phyloP scores from a whole-genome alignment of 2,797 vertebrate species.

The Sebastiscus tertius region DNA sequence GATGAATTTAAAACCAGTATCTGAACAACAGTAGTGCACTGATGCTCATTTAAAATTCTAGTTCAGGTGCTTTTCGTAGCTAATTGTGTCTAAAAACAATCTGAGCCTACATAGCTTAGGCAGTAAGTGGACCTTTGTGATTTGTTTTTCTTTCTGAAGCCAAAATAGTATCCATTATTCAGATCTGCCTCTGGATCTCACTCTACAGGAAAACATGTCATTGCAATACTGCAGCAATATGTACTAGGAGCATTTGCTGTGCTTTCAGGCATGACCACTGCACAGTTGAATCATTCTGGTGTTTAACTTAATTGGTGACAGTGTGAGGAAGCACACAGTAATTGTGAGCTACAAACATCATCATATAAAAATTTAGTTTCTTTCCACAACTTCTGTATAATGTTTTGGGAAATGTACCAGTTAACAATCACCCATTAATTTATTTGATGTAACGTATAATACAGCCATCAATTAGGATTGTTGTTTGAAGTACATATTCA shows the following conservation, averaged over 20 bases:
- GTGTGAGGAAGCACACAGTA: neutral
- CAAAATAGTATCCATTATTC: conserved; percentile 22
- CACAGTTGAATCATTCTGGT: neutral
- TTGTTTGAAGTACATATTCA: neutral
- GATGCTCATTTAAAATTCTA: neutral
- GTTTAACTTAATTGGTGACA: conserved; percentile 1
- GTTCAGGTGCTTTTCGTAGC: neutral
- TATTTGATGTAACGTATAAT: neutral
- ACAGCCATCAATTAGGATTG: neutral
- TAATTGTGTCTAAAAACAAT: neutral
- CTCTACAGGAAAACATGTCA: conserved; percentile 14
- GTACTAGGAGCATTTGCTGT: neutral
- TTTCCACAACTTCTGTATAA: neutral
- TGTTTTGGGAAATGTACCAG: neutral
- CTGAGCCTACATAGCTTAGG: neutral
- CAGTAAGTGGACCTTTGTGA: neutral
- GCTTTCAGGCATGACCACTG: conserved; percentile 1
- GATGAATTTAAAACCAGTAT: no score
- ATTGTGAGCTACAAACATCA: neutral
- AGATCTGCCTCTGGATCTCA: neutral
- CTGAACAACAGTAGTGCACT: neutral
- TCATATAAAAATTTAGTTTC: neutral
- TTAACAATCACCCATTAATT: neutral
- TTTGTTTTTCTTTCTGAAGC: conserved; percentile 12
- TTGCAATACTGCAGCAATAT: neutral